phyloP scores from a whole-genome alignment of 1,140 invertebrate species.

The Brachionus asplanchnoidis region DNA sequence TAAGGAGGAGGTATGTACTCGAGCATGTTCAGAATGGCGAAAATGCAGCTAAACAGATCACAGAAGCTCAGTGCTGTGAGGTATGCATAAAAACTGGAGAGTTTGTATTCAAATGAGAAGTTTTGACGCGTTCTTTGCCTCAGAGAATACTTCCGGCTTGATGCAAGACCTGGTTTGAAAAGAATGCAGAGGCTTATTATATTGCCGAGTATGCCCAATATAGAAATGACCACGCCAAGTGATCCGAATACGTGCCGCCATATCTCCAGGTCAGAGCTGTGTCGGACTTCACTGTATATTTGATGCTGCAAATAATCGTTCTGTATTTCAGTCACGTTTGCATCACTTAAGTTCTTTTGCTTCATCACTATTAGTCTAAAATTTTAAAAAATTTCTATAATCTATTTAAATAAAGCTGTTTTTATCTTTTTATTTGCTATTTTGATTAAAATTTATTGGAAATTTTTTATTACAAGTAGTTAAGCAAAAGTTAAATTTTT shows the following conservation, averaged over 20 bases:
- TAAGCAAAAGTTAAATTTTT: no score
- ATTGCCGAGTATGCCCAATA: slow-evolving; percentile 26
- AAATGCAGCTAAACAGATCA: slow-evolving; percentile 29
- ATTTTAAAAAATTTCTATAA: not conserved
- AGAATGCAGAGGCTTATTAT: not conserved
- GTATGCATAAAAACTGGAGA: slow-evolving; percentile 28
- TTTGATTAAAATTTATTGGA: no score
- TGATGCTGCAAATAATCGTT: slow-evolving; percentile 39
- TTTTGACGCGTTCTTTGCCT: not conserved
- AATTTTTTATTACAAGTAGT: no score
- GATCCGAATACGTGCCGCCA: not conserved
- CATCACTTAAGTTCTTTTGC: not conserved
- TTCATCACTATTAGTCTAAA: not conserved
- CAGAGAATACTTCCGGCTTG: not conserved
- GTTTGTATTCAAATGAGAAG: slow-evolving; percentile 18
- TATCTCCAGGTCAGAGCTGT: slow-evolving; percentile 4
- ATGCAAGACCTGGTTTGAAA: not conserved
- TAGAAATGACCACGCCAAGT: not conserved
- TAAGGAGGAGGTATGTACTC: slow-evolving; percentile 34
- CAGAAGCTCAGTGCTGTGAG: slow-evolving; percentile 7
- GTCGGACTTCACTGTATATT: slow-evolving; percentile 35
- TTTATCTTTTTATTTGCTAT: no score
- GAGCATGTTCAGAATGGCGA: slow-evolving; percentile 36
- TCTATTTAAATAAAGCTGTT: no score
- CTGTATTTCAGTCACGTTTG: not conserved